Evolutionary conservation across 2,888 invertebrate species (phyloP).

Genomic region (Volucella inanis): DNA sequence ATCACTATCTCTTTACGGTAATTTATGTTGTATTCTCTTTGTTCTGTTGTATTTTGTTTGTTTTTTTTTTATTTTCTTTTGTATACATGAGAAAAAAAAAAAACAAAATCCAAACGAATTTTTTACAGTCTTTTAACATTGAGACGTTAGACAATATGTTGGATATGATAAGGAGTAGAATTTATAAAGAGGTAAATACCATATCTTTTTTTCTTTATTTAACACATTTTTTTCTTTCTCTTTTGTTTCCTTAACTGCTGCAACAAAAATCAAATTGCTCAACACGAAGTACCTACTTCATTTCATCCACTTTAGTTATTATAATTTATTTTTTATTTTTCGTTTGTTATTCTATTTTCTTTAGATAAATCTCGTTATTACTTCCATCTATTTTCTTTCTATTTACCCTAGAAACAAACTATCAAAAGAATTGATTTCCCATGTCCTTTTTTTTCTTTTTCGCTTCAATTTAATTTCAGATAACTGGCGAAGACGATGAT

Average conservation of each 20-base stretch:
- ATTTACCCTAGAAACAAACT: constrained; percentile 44
- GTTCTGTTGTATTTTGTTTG: constrained; percentile 51
- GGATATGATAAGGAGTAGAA: constrained; percentile 78
- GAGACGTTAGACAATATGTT: constrained; percentile 77
- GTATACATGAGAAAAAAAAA: constrained; percentile 59
- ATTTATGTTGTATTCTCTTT: constrained; percentile 35
- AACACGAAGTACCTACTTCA: constrained; percentile 31
- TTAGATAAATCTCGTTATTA: constrained; percentile 3
- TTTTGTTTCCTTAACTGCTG: constrained; percentile 16
- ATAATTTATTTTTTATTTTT: constrained; percentile 5
- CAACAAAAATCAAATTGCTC: constrained; percentile 14
- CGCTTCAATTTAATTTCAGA: constrained; percentile 76
- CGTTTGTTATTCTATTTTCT: constrained; percentile 19
- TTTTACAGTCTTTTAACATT: constrained; percentile 77
- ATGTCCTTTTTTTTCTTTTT: constrained; percentile 22
- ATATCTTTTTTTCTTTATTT: constrained; percentile 39
- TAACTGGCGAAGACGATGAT: constrained; percentile 75
- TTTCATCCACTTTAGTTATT: constrained; percentile 3
- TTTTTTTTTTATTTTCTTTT: constrained; percentile 54
- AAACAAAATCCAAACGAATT: constrained; percentile 44
- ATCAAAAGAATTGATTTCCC: constrained; percentile 25
- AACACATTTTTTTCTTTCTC: constrained; percentile 11
- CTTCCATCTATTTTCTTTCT: constrained; percentile 30
- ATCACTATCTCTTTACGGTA: constrained; percentile 10
- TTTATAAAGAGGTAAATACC: constrained; percentile 77